Conservation (phyloP, 2,113 vertebrate species). For the Dipodomys merriami region DNA sequence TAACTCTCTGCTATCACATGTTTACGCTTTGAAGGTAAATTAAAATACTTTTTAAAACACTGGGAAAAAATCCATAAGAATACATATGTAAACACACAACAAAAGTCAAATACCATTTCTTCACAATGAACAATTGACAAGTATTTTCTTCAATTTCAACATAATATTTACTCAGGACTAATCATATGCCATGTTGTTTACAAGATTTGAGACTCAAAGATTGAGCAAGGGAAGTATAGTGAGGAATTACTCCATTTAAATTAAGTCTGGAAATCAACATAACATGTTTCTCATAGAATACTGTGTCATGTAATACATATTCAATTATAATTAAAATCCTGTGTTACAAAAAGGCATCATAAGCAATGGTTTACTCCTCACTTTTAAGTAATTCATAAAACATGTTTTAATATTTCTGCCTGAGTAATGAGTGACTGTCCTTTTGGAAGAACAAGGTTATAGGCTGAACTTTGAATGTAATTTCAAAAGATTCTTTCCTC, state of each 20-base stretch:
- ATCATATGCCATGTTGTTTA: neutral
- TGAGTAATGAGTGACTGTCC: neutral
- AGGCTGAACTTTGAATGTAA: neutral
- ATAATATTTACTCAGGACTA: neutral
- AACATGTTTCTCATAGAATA: neutral
- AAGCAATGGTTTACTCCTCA: neutral
- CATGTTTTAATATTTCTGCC: neutral
- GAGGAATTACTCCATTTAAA: neutral
- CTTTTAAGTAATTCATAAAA: neutral
- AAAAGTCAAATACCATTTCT: neutral
- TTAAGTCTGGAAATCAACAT: neutral
- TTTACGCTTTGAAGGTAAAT: conserved; percentile 19
- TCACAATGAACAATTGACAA: neutral
- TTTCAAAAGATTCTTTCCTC: neutral
- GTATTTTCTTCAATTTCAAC: neutral
- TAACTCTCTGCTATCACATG: neutral
- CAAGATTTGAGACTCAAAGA: neutral
- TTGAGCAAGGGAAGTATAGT: neutral
- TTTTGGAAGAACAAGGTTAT: neutral
- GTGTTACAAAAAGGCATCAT: neutral
- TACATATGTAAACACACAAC: neutral
- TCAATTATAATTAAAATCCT: conserved; percentile 1
- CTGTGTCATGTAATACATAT: neutral
- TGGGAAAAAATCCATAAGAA: neutral
- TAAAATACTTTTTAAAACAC: neutral